These are phyloP conservation scores for Coenonympha glycerion DNA, from an alignment of 2,888 invertebrate species.

Conservation along the genomic window DNA sequence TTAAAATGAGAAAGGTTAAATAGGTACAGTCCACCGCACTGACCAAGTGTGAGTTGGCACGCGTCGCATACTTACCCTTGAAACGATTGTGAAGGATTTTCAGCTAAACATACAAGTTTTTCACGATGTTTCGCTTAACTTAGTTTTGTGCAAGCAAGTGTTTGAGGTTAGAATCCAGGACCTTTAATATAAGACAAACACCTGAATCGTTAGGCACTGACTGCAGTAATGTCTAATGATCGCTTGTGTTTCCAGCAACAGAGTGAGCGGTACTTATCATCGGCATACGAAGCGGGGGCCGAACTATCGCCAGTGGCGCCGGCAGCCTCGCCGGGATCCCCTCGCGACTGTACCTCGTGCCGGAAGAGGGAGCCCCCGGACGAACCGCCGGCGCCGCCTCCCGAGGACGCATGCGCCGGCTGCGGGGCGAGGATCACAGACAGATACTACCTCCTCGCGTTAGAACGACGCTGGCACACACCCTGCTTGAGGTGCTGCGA, in stretches of 20 bases:
- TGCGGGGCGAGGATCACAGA: slow-evolving; percentile 91
- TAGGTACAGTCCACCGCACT: too few relatives aligned
- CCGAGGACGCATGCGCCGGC: slow-evolving; percentile 85
- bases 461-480: slow-evolving; percentile 95
- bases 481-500: slow-evolving; percentile 93
- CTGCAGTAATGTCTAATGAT: background rate
- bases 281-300: slow-evolving; percentile 82
- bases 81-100: too few relatives aligned
- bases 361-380: slow-evolving; percentile 75
- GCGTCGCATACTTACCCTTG: too few relatives aligned
- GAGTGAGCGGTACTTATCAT: slow-evolving; percentile 81
- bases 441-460: slow-evolving; percentile 92
- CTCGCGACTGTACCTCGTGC: slow-evolving; percentile 77
- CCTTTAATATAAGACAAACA: too few relatives aligned
- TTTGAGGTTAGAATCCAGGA: too few relatives aligned
- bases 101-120: too few relatives aligned
- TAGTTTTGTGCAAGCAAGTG: too few relatives aligned
- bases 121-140: too few relatives aligned
- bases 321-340: slow-evolving; percentile 78
- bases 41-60: too few relatives aligned
- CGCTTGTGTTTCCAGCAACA: slow-evolving; percentile 69
- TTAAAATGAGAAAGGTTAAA: too few relatives aligned
- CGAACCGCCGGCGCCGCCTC: slow-evolving; percentile 59
- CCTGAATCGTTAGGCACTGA: too few relatives aligned
- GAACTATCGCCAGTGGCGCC: slow-evolving; percentile 85